Percentiles rank a stretch among this genome's conserved stretches.
Evolutionary conservation across 2,888 invertebrate species (phyloP).

Genomic region (Macrophya alboannulata): DNA sequence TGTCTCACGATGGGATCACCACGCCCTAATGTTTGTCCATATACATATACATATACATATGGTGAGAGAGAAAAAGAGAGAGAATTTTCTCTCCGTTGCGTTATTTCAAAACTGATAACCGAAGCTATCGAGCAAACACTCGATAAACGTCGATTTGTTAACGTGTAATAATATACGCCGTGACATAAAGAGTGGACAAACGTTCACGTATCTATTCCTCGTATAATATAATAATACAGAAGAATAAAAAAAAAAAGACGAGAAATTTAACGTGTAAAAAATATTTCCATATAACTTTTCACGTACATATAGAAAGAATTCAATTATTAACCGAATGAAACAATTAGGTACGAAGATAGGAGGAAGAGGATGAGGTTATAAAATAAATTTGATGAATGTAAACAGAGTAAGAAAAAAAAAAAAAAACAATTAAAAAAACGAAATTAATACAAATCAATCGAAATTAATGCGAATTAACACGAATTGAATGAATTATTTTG

Average conservation of each 20-base stretch:
- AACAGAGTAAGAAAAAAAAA: not conserved
- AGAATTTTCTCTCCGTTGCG: not conserved
- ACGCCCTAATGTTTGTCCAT: constrained; percentile 5
- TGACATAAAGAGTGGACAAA: not conserved
- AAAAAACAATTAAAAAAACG: not conserved
- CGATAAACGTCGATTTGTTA: constrained; percentile 14
- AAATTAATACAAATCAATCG: no score
- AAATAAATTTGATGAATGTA: constrained; percentile 21
- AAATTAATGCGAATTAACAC: no score
- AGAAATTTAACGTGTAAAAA: not conserved
- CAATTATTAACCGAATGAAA: constrained; percentile 12
- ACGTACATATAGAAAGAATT: constrained; percentile 17
- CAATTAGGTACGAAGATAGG: not conserved
- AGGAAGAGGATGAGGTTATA: not conserved
- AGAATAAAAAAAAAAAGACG: not conserved
- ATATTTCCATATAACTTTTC: not conserved
- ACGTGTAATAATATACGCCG: not conserved
- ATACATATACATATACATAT: constrained; percentile 1
- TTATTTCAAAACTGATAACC: constrained; percentile 27
- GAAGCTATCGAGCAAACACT: not conserved
- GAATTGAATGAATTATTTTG: no score
- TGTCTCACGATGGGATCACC: not conserved
- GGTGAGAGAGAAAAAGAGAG: not conserved
- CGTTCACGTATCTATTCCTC: not conserved
- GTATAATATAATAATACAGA: not conserved